Evolutionary conservation across 64 coral and sea anemone species (phyloP), one percentile per base, ranked within the genome.

Genomic region (Orbicella faveolata): DNA sequence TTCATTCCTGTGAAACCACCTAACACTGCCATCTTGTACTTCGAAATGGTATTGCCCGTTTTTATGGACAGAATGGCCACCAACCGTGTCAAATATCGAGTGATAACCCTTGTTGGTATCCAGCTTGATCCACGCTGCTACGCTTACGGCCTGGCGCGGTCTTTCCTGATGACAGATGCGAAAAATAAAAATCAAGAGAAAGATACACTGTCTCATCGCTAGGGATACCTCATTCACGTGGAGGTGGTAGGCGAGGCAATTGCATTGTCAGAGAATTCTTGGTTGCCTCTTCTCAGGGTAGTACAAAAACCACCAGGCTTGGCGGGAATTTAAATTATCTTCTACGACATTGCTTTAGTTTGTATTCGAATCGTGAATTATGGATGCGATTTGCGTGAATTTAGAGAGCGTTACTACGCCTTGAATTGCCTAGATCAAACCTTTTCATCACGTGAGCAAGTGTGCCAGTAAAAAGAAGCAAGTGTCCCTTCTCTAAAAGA

Each of bases 1-100:
- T 79, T 95, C 94, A 66, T 98, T 98, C 34, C 96, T 81, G 78
- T 98, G 96, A 84, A 95, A 98, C 96, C 96, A 98, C 36, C 94
- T 70, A 39, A 98, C 53, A 18, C 87, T 90, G 12, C 93, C 96
- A 61, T 98, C 91, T 54, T 92, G 85, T 5, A 98, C 78, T 53
- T 98, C 96, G 53, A 95, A 95, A 61, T 95, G 96, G 75, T 98
- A 98, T 59, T 98, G 96, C 1, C 94, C 94, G 19, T 68, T 52
- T 19, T 78, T 68, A 92, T 93, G 90, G 41, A 61, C 90, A 20
- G 88, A 90, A 48, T 96, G 94, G 18, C 82, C 83, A 34, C 93
- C 93, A 18, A 91, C 73, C 34, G 92, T 94, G 18, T 94, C 92
- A 39, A 96, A 94, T 89, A 94, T 96, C 21, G 95, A 93, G 23